phyloP scores from a whole-genome alignment of 2,888 invertebrate genomes.

The Spialia ferax region DNA sequence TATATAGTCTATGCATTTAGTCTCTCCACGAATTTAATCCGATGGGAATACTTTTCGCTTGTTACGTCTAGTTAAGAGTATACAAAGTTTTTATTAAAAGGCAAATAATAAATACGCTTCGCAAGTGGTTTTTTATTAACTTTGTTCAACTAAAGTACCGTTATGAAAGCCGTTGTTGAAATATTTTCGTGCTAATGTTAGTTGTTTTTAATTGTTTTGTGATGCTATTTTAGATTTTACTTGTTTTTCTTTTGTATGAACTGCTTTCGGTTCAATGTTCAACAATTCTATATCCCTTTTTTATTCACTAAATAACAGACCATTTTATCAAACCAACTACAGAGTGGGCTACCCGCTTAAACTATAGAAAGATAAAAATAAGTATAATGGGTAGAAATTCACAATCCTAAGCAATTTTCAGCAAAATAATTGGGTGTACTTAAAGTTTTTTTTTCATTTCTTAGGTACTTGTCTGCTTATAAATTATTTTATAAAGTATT shows the following conservation, averaged over 20 bases:
- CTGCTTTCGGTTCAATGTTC: background rate
- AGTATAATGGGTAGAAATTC: too few relatives aligned
- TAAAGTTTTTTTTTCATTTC: too few relatives aligned
- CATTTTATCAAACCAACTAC: too few relatives aligned
- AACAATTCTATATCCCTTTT: background rate
- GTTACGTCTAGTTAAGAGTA: constrained; percentile 38
- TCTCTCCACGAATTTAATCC: constrained; percentile 41
- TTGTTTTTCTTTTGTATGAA: background rate
- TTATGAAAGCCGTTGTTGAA: constrained; percentile 8
- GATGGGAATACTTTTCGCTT: constrained; percentile 41
- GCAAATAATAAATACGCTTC: constrained; percentile 30
- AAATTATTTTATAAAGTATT: too few relatives aligned
- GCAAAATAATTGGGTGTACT: too few relatives aligned
- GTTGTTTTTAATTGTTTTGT: constrained; percentile 7
- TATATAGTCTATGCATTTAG: constrained; percentile 27
- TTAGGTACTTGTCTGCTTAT: too few relatives aligned
- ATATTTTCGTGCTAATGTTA: constrained; percentile 6
- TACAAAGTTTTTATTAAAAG: constrained; percentile 42
- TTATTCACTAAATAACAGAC: too few relatives aligned
- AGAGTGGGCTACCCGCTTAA: too few relatives aligned
- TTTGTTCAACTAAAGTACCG: background rate
- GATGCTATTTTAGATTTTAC: background rate
- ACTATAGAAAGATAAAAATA: too few relatives aligned
- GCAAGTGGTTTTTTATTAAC: constrained; percentile 13
- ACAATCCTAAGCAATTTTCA: too few relatives aligned